Percentiles rank a stretch among this genome's conserved stretches.
Evolutionary conservation across 2,797 vertebrate species (phyloP).

Genomic region (Naso thynnoides): DNA sequence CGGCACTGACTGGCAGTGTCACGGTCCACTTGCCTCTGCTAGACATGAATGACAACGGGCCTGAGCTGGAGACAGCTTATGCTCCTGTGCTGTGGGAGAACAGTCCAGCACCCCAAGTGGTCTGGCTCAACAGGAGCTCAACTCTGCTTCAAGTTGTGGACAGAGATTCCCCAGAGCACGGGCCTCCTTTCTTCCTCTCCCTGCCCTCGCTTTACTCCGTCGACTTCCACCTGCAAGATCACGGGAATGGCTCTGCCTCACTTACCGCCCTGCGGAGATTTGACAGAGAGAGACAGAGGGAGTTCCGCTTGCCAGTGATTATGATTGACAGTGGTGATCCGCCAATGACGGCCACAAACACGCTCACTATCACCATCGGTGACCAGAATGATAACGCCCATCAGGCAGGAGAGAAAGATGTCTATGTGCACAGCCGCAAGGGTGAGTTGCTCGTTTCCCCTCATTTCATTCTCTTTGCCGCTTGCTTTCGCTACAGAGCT

Average conservation of each 20-base stretch:
- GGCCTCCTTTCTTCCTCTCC: conserved; percentile 87
- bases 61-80: conserved; percentile 87
- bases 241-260: conserved; percentile 89
- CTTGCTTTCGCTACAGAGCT: conserved; percentile 33
- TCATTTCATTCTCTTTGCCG: conserved; percentile 40
- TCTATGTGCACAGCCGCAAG: conserved; percentile 85
- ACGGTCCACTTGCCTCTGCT: conserved; percentile 86
- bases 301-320: conserved; percentile 86
- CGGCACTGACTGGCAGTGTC: conserved; percentile 85
- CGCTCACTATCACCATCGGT: conserved; percentile 87
- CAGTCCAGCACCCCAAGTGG: conserved; percentile 82
- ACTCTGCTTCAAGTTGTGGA: conserved; percentile 87
- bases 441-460: conserved; percentile 75
- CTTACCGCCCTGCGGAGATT: conserved; percentile 89
- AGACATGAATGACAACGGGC: conserved; percentile 93
- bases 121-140: conserved; percentile 87
- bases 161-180: conserved; percentile 86
- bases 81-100: conserved; percentile 92
- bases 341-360: conserved; percentile 86
- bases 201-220: conserved; percentile 79
- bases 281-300: conserved; percentile 88
- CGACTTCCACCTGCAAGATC: conserved; percentile 92
- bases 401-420: conserved; percentile 86
- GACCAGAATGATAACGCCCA: conserved; percentile 92
- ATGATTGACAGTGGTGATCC: conserved; percentile 88